Evolutionary conservation across 2,113 vertebrate species (phyloP).

Genomic region (Alaudala cheleensis): DNA sequence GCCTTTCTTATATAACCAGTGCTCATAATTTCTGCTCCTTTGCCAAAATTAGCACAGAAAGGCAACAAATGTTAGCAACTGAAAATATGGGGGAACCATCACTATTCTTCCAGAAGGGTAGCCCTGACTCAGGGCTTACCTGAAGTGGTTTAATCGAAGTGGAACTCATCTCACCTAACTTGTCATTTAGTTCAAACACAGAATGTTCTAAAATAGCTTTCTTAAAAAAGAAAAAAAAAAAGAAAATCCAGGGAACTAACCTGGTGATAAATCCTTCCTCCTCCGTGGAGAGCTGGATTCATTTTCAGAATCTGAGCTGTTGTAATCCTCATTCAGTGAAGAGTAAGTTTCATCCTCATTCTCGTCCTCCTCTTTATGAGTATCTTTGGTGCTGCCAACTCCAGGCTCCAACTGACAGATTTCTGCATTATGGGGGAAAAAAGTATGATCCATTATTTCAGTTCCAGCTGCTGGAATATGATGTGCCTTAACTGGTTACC

Average conservation of each 20-base stretch:
- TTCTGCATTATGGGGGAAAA: neutral
- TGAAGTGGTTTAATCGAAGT: neutral
- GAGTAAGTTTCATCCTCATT: neutral
- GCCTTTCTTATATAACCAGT: neutral
- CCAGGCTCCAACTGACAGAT: neutral
- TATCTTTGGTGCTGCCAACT: neutral
- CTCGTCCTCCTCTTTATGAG: neutral
- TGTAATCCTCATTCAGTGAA: neutral
- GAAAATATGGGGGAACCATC: neutral
- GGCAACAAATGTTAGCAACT: neutral
- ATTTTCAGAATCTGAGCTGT: slow-evolving; percentile 9
- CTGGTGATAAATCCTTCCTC: neutral
- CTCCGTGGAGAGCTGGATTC: slow-evolving; percentile 32
- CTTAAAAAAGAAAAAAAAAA: neutral
- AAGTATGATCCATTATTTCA: neutral
- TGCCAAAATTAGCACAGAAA: neutral
- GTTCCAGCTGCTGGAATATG: neutral
- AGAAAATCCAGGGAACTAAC: slow-evolving; percentile 32
- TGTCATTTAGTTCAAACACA: neutral
- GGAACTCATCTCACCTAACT: neutral
- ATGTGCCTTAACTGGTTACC: neutral
- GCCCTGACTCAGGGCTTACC: neutral
- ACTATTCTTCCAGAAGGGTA: neutral
- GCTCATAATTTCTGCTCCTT: neutral
- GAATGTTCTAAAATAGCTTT: neutral